A percentile compares a stretch with the other conserved stretches of the same genome.
Evolutionary conservation across 2,888 invertebrate genomes (phyloP).

Genomic region (Asteroscopus sphinx): DNA sequence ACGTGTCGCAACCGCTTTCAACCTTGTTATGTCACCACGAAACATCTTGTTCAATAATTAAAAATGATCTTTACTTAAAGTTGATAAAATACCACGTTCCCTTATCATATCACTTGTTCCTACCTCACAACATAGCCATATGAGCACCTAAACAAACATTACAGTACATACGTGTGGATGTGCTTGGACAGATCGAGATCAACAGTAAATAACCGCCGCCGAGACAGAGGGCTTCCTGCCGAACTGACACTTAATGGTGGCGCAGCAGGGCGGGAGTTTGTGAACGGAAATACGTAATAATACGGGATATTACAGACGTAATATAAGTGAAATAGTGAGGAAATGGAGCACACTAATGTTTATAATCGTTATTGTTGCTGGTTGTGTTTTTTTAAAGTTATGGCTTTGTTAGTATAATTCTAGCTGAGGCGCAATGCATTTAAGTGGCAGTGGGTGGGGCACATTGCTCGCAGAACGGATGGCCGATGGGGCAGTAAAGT

Average conservation of each 20-base stretch:
- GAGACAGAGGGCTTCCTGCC: conserved; percentile 85
- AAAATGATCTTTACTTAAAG: no score
- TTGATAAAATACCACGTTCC: neutral
- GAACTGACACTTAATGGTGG: conserved; percentile 78
- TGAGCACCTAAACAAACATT: conserved; percentile 62
- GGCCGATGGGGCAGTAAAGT: no score
- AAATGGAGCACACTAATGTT: conserved; percentile 19
- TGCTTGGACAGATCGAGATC: conserved; percentile 79
- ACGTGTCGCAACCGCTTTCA: no score
- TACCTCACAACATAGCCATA: conserved; percentile 18
- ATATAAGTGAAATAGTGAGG: conserved; percentile 27
- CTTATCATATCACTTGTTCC: conserved; percentile 4
- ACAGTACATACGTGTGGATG: conserved; percentile 56
- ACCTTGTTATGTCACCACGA: no score
- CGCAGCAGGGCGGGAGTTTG: conserved; percentile 50
- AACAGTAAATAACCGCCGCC: conserved; percentile 82
- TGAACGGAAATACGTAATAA: conserved; percentile 44
- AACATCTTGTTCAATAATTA: no score
- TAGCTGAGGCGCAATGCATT: no score
- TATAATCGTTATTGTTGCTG: conserved; percentile 31
- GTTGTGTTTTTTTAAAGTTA: conserved; percentile 11
- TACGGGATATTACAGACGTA: conserved; percentile 31
- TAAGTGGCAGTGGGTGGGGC: no score
- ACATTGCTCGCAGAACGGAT: no score
- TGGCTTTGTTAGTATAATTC: neutral